Evolutionary conservation across 2,113 vertebrate species (phyloP).

Genomic region (Antechinus stuartii): DNA sequence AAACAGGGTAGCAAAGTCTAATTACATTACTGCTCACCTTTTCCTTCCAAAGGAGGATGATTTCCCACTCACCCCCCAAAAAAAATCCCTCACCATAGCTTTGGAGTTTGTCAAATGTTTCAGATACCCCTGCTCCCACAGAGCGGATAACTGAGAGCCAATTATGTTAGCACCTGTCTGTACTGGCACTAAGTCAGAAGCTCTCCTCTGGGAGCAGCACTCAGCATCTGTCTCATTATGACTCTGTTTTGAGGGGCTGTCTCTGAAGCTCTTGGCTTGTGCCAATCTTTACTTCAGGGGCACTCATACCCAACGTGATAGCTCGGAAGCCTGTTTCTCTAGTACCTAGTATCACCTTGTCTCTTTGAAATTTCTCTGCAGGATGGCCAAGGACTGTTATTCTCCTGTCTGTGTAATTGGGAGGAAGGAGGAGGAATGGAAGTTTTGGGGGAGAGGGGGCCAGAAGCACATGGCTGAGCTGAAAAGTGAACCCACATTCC

Average conservation of each 20-base stretch:
- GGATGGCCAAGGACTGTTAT: neutral
- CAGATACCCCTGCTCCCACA: neutral
- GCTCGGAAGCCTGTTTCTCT: conserved; percentile 7
- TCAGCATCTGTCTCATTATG: neutral
- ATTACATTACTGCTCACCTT: neutral
- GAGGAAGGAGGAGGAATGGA: no score
- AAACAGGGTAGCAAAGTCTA: neutral
- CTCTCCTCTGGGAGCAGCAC: neutral
- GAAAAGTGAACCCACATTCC: neutral
- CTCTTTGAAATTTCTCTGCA: neutral
- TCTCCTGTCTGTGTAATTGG: neutral
- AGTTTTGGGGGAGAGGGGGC: neutral
- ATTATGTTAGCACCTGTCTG: neutral
- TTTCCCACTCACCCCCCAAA: neutral
- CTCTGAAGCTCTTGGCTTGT: neutral
- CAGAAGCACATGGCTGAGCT: neutral
- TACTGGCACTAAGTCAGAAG: neutral
- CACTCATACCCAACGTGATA: neutral
- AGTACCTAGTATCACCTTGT: conserved; percentile 6
- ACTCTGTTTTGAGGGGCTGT: neutral
- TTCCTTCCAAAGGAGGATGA: neutral
- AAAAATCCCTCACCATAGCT: neutral
- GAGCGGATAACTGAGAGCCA: neutral
- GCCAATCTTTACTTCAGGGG: neutral
- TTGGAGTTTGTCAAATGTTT: conserved; percentile 42